phyloP scores from a whole-genome alignment of 2,797 vertebrate species.

The Phyllotis vaccarum region DNA sequence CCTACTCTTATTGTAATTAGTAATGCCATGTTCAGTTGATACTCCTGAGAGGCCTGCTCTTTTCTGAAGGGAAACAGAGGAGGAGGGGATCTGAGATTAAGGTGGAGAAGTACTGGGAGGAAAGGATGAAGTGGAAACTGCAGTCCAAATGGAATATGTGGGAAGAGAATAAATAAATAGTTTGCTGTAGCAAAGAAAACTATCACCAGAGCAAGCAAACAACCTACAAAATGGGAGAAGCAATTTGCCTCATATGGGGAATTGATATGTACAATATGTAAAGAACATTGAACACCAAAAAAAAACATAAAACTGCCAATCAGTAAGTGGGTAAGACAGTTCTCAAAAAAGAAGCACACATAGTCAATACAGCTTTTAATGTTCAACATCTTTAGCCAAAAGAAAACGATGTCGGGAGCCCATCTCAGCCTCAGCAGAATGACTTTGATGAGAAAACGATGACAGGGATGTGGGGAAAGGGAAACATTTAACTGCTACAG shows the following conservation, averaged over 20 bases:
- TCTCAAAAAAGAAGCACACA: not conserved
- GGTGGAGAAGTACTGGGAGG: not conserved
- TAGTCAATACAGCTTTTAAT: not conserved
- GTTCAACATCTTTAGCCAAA: not conserved
- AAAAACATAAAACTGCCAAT: not conserved
- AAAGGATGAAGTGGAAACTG: not conserved
- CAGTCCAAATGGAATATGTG: not conserved
- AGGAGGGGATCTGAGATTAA: not conserved
- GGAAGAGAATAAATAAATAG: not conserved
- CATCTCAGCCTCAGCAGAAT: not conserved
- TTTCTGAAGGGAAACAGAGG: not conserved
- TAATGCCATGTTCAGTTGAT: not conserved
- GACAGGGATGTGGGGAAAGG: not conserved
- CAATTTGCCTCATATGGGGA: not conserved
- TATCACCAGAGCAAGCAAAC: not conserved
- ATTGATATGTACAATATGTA: not conserved
- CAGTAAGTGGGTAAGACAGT: not conserved
- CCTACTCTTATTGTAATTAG: not conserved
- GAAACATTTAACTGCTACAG: not conserved
- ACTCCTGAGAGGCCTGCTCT: not conserved
- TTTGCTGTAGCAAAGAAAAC: not conserved
- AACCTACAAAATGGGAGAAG: not conserved
- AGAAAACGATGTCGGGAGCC: not conserved
- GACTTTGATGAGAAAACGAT: not conserved
- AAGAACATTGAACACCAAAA: not conserved